Base-by-base conservation (phyloP, 2,888 invertebrate species). In the Pollenia amentaria region DNA sequence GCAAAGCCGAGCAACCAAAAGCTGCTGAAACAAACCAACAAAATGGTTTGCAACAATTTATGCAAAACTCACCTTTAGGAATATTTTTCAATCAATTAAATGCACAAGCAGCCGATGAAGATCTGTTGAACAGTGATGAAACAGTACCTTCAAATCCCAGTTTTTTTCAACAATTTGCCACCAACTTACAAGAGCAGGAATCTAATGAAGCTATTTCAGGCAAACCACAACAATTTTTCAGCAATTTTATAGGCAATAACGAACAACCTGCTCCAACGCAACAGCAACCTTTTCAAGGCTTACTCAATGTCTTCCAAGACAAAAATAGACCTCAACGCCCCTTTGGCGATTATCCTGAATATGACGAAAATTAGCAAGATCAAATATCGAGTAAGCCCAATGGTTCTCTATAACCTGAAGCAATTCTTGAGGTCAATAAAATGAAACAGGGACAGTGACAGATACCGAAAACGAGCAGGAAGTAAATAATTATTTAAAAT, bases 181-280 rank as follows among this genome's bases (percentile, higher is more conserved):
- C 87, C 69, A 92, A 90, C 69, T 16, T 92, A 64, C 89, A 90
- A 60, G 73, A 78, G 53, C 44, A 70, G 40, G 78, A 64, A 14
- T 65, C 83, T 48, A 82, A 88, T 2, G 91, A 86, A 42, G 75
- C 89, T 3, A 90, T 92, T 16, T 91, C 92, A 1, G 91, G 90
- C 0, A 92, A 92, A 3, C 92, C 92, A 14, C 92, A 92, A 72
- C 89, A 91, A 38, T 89, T 92, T 29, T 90, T 92, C 9, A 92
- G 87, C 72, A 91, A 90, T 18, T 90, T 92, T 0, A 90, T 91
- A 3, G 92, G 92, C 1, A 92, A 48, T 84, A 85, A 69, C 90
- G 3, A 29, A 3, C 4, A 16, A 1, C 87, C 90, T 0, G 80
- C 89, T 9, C 85, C 89, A 0, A 77, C 70, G 3, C 77, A 57